These are phyloP conservation scores for Cataglyphis cursor DNA, from an alignment of 2,888 invertebrate genomes.

Conservation along the genomic window DNA sequence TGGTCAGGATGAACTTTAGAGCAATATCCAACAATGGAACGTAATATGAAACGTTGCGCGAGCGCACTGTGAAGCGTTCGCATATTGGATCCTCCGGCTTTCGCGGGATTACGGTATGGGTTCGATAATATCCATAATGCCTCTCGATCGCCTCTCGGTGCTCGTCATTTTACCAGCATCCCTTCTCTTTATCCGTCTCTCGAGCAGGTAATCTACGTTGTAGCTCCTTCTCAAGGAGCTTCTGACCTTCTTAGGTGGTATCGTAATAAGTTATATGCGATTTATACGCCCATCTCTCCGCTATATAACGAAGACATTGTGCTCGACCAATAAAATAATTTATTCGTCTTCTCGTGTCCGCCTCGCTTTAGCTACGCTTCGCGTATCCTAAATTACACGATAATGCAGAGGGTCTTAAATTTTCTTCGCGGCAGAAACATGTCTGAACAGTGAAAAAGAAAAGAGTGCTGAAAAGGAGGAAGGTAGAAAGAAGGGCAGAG, in stretches of 20 bases:
- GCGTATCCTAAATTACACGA: conserved; percentile 78
- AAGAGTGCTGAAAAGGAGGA: conserved; percentile 29
- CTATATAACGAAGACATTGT: conserved; percentile 56
- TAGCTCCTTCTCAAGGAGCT: conserved; percentile 31
- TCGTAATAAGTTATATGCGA: conserved; percentile 58
- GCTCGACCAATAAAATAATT: conserved; percentile 63
- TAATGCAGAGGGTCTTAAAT: conserved; percentile 80
- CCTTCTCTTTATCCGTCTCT: conserved; percentile 36
- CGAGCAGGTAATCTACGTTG: conserved; percentile 53
- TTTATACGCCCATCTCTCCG: conserved; percentile 62
- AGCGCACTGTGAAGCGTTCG: conserved; percentile 27
- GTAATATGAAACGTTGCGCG: conserved; percentile 42
- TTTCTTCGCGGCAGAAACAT: conserved; percentile 65
- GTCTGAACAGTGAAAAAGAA: conserved; percentile 61
- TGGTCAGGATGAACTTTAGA: background rate
- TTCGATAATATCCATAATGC: conserved; percentile 52
- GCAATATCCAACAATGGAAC: conserved; percentile 10
- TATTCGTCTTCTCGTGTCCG: conserved; percentile 50
- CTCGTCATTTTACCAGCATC: conserved; percentile 38
- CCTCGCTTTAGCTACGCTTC: conserved; percentile 60
- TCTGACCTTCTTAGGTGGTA: conserved; percentile 50
- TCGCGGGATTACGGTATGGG: conserved; percentile 30
- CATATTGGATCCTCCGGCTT: conserved; percentile 50
- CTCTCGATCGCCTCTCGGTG: conserved; percentile 22
- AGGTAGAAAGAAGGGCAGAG: conserved; percentile 40